These are phyloP conservation scores for Nautilus pompilius DNA, from an alignment of 1,140 invertebrate genomes.

Conservation along the genomic window DNA sequence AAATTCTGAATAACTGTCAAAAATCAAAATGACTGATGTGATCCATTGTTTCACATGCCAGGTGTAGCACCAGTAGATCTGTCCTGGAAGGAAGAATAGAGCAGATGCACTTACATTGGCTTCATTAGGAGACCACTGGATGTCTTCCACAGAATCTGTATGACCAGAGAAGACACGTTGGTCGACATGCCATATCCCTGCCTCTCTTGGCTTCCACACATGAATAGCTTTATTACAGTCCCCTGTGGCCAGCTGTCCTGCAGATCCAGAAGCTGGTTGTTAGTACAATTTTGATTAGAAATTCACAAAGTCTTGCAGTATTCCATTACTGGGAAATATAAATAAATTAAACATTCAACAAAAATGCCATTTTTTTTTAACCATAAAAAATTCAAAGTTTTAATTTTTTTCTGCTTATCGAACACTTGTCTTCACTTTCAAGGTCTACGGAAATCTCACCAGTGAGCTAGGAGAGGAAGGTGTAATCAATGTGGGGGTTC, in stretches of 20 bases:
- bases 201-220: conserved; percentile 80
- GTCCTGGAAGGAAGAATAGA: not conserved
- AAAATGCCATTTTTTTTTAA: too few relatives aligned
- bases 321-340: not conserved
- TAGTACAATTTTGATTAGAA: not conserved
- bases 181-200: conserved; percentile 80
- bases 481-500: too few relatives aligned
- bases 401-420: too few relatives aligned
- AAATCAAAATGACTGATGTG: too few relatives aligned
- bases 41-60: too few relatives aligned
- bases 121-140: conserved; percentile 99
- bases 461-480: too few relatives aligned
- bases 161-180: conserved; percentile 84
- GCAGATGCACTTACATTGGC: conserved; percentile 63
- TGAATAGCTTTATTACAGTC: conserved; percentile 90
- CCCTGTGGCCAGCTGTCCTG: conserved; percentile 78
- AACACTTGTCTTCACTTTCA: too few relatives aligned
- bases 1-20: too few relatives aligned
- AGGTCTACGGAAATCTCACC: too few relatives aligned
- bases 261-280: not conserved
- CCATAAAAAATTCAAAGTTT: too few relatives aligned
- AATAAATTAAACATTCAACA: too few relatives aligned
- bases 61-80: too few relatives aligned
- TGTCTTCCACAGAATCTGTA: conserved; percentile 91
- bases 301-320: not conserved